These are phyloP conservation scores for Speoplatyrhinus poulsoni DNA, from an alignment of 2,113 vertebrate species.

Conservation along the genomic window DNA sequence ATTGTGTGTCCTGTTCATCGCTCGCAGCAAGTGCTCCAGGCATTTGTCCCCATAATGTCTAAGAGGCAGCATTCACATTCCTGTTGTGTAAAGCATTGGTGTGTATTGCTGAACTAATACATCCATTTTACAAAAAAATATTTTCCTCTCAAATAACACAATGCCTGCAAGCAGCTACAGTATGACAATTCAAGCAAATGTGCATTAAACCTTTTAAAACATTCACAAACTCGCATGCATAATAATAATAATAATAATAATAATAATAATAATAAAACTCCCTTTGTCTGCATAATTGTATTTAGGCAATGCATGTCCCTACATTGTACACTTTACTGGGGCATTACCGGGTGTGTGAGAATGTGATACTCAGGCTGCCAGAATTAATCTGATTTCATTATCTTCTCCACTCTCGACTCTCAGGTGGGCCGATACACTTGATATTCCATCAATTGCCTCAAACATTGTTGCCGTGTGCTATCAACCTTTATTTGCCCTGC, in stretches of 20 bases:
- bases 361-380: slow-evolving; percentile 9
- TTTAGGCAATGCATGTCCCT: background rate
- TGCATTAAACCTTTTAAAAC: slow-evolving; percentile 44
- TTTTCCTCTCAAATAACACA: slow-evolving; percentile 26
- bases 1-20: slow-evolving; percentile 20
- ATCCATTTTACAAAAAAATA: slow-evolving; percentile 35
- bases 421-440: slow-evolving; percentile 30
- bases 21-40: slow-evolving; percentile 30
- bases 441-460: slow-evolving; percentile 38
- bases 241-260: too few species aligned
- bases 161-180: slow-evolving; percentile 17
- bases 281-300: background rate
- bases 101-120: slow-evolving; percentile 70
- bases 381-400: slow-evolving; percentile 22
- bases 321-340: slow-evolving; percentile 26
- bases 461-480: slow-evolving; percentile 47
- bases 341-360: slow-evolving; percentile 11
- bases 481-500: slow-evolving; percentile 60
- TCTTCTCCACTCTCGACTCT: slow-evolving; percentile 8
- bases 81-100: slow-evolving; percentile 54
- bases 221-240: slow-evolving; percentile 17
- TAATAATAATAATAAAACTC: background rate
- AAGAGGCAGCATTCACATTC: slow-evolving; percentile 49
- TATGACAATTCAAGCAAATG: slow-evolving; percentile 39
- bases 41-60: slow-evolving; percentile 46